phyloP scores from a whole-genome alignment of 2,888 invertebrate species.

The Tinea pellionella region DNA sequence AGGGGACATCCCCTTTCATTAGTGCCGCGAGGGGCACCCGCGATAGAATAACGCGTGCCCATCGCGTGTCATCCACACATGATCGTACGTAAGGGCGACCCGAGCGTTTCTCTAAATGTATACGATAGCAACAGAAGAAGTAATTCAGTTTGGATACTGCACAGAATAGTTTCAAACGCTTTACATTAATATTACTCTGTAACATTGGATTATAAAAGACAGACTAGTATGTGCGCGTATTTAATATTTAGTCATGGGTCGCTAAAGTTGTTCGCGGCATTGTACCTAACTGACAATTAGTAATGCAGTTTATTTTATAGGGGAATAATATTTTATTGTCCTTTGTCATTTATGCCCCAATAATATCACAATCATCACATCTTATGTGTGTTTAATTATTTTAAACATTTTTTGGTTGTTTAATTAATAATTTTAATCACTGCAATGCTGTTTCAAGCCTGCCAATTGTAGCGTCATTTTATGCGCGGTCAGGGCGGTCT shows the following conservation, averaged over 20 bases:
- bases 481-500: conserved; percentile 20
- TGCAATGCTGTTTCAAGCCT: neutral
- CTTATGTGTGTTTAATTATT: neutral
- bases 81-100: neutral
- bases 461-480: conserved; percentile 10
- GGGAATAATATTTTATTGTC: neutral
- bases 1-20: conserved; percentile 47
- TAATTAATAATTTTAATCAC: neutral
- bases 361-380: neutral
- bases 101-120: neutral
- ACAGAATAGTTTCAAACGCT: neutral
- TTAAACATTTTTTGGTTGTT: neutral
- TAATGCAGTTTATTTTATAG: neutral
- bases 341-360: neutral
- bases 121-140: neutral
- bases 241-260: neutral
- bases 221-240: neutral
- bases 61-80: conserved; percentile 36
- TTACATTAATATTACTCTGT: neutral
- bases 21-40: conserved; percentile 20
- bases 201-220: neutral
- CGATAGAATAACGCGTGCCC: conserved; percentile 8
- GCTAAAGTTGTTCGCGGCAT: neutral
- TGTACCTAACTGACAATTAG: neutral
- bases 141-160: neutral